Evolutionary conservation across 1,140 invertebrate genomes (phyloP), one percentile per base, ranked within the genome.

Genomic region (Geopemphigus sp.): DNA sequence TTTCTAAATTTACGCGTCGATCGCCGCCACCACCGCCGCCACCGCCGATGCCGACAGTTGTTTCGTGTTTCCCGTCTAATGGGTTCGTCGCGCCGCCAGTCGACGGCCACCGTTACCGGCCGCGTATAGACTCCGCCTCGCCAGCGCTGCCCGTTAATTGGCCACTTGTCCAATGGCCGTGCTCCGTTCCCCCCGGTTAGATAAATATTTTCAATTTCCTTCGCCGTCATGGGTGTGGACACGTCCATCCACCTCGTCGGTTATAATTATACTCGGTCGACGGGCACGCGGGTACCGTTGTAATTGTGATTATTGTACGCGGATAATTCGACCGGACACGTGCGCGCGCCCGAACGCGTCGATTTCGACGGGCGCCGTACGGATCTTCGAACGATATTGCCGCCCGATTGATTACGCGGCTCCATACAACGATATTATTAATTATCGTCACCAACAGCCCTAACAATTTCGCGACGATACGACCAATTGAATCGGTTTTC

Each of bases 121-220:
- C 39, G 26, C 32, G 32, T 39, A 39, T 50, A 78, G 74, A 78
- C 74, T 78, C 74, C 74, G 74, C 74, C 74, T 78, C 57, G 74
- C 57, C 57, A 57, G 74, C 39, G 57, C 39, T 29, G 10, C 19
- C 50, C 74, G 74, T 78, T 78, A 78, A 78, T 78, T 78, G 74
- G 74, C 74, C 74, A 63, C 74, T 78, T 29, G 74, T 78, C 74
- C 74, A 78, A 78, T 78, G 74, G 74, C 74, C 61, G 74, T 47
- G 74, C 74, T 63, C 74, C 73, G 45, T 63, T 26, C 32, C 57
- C 72, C 72, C 39, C 39, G 39, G 29, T 63, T 47, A 61, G 61
- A 78, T 63, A 78, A 63, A 78, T 50, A 61, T 63, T 78, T 63
- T 50, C 45, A 50, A 29, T 68, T 68, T 68, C 39, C 45, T 68